A percentile compares a stretch with the other conserved stretches of the same genome.
phyloP scores from a whole-genome alignment of 92 coral and sea anemone genomes.

The Pocillopora meandrina region DNA sequence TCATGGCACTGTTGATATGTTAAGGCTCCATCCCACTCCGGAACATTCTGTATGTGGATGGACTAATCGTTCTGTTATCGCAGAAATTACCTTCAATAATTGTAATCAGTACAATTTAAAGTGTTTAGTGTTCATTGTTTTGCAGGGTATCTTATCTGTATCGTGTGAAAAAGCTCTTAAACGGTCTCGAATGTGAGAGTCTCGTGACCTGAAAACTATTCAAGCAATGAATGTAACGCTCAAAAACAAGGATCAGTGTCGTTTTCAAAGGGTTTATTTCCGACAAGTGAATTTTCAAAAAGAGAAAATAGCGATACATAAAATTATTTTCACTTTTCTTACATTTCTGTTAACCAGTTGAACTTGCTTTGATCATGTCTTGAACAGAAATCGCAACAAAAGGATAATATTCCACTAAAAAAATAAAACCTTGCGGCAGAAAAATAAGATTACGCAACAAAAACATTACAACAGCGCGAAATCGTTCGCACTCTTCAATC shows the following conservation, averaged over 20 bases:
- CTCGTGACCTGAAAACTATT: slow-evolving; percentile 3
- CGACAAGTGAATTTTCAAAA: background rate
- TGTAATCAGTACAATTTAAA: too few relatives aligned
- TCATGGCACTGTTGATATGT: too few relatives aligned
- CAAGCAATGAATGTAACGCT: background rate
- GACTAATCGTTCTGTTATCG: too few relatives aligned
- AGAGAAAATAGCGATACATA: background rate
- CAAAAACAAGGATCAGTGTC: background rate
- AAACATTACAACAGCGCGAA: background rate
- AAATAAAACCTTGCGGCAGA: background rate
- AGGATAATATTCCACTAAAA: background rate
- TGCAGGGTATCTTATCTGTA: background rate
- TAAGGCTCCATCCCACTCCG: too few relatives aligned
- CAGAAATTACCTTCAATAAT: too few relatives aligned
- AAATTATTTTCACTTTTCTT: background rate
- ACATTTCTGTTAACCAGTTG: background rate
- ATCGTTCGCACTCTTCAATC: slow-evolving; percentile 10
- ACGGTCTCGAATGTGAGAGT: background rate
- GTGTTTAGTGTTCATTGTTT: too few relatives aligned
- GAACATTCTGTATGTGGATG: too few relatives aligned
- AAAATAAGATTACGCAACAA: background rate
- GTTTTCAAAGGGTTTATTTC: background rate
- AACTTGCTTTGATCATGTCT: background rate
- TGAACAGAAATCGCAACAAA: background rate
- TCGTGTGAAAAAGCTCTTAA: background rate